Conservation (phyloP, 2,113 vertebrate genomes). For the Pseudonaja textilis region DNA sequence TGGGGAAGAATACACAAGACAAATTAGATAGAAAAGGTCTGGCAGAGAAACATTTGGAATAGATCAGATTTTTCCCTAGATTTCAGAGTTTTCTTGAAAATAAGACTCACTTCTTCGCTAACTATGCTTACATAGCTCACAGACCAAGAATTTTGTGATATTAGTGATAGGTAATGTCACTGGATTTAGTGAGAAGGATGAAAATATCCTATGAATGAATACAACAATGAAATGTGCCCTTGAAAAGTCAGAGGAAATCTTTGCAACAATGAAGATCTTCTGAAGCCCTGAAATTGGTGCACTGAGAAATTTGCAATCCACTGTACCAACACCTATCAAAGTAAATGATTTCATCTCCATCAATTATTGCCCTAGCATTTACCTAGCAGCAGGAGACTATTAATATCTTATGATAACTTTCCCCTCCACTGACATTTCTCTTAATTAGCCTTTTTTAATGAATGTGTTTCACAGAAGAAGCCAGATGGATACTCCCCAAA, state of each 20-base stretch:
- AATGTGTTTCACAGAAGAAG: background rate
- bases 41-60: background rate
- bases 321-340: background rate
- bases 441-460: background rate
- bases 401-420: background rate
- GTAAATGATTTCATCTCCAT: conserved; percentile 15
- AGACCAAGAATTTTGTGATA: background rate
- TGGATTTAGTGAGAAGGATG: too few species aligned
- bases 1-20: background rate
- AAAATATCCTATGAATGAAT: background rate
- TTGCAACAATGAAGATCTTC: background rate
- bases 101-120: background rate
- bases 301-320: background rate
- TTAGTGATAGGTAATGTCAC: background rate
- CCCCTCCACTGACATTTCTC: background rate
- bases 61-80: background rate
- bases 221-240: background rate
- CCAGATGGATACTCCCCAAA: background rate
- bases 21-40: background rate
- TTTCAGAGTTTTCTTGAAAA: background rate
- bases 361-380: background rate
- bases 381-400: conserved; percentile 16
- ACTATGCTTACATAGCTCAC: background rate
- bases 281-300: background rate
- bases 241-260: conserved; percentile 9